phyloP scores from a whole-genome alignment of 2,888 invertebrate species.

The Abscondita cerata region DNA sequence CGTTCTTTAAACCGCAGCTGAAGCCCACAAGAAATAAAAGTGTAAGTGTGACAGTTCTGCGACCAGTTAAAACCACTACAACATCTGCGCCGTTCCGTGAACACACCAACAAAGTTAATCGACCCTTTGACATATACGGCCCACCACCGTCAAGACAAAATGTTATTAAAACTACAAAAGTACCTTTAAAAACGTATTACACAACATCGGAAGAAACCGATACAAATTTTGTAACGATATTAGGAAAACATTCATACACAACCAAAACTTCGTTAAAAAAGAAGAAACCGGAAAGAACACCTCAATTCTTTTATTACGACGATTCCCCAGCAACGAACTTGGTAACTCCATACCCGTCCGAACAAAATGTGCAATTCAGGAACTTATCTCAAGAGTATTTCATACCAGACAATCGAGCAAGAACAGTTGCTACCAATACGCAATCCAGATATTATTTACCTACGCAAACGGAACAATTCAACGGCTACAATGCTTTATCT shows the following conservation, averaged over 20 bases:
- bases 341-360: conserved; percentile 42
- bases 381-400: conserved; percentile 45
- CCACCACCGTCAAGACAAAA: conserved; percentile 55
- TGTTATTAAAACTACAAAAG: conserved; percentile 62
- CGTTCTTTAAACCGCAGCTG: neutral
- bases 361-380: conserved; percentile 30
- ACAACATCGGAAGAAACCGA: conserved; percentile 63
- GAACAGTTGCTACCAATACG: conserved; percentile 25
- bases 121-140: conserved; percentile 63
- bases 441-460: conserved; percentile 52
- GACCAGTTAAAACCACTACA: conserved; percentile 57
- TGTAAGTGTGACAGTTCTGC: conserved; percentile 52
- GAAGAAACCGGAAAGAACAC: conserved; percentile 55
- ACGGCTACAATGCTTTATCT: conserved; percentile 45
- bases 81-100: conserved; percentile 47
- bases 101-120: conserved; percentile 60
- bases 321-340: conserved; percentile 54
- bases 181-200: conserved; percentile 69
- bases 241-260: conserved; percentile 36
- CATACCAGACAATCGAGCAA: conserved; percentile 19
- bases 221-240: conserved; percentile 61
- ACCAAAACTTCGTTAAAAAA: conserved; percentile 53
- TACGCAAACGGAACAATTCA: conserved; percentile 46
- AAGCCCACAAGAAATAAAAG: conserved; percentile 35
- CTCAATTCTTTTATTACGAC: conserved; percentile 74